Evolutionary conservation across 1,140 invertebrate species (phyloP), one percentile per base, ranked within the genome.

Genomic region (Drosophila elegans): DNA sequence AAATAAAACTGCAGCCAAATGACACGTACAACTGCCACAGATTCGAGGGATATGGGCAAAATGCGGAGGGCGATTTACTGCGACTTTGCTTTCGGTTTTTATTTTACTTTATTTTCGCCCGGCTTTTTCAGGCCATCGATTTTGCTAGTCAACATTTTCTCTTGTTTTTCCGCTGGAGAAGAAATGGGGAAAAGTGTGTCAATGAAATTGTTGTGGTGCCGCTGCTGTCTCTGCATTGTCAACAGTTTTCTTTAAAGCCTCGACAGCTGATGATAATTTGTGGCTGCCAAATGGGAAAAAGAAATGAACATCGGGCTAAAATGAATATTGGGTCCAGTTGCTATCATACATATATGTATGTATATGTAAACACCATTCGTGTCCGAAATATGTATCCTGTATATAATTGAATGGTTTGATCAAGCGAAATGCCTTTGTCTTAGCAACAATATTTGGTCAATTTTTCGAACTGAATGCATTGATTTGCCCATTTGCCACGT

Each of bases 1-100:
- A 88, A 88, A 86, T 86, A 86, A 86, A 86, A 79, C 75, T 83
- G 83, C 82, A 86, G 74, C 83, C 83, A 88, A 86, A 86, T 88
- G 82, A 88, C 83, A 86, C 82, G 82, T 88, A 88, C 82, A 83
- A 78, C 66, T 82, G 78, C 61, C 74, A 76, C 74, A 76, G 52
- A 61, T 55, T 48, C 45, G 32, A 41, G 39, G 54, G 39, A 3
- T 10, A 25, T 13, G 3, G 25, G 45, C 13, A 11, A 60, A 32
- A 7, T 16, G 32, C 12, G 45, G 25, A 9, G 13, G 32, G 49
- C 78, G 74, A 88, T 82, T 82, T 86, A 86, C 83, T 82, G 69
- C 74, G 69, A 82, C 79, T 82, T 82, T 86, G 79, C 66, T 78
- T 82, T 79, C 38, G 57, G 51, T 76, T 76, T 67, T 78, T 78